phyloP scores from a whole-genome alignment of 2,888 invertebrate genomes.

The Plusia festucae region DNA sequence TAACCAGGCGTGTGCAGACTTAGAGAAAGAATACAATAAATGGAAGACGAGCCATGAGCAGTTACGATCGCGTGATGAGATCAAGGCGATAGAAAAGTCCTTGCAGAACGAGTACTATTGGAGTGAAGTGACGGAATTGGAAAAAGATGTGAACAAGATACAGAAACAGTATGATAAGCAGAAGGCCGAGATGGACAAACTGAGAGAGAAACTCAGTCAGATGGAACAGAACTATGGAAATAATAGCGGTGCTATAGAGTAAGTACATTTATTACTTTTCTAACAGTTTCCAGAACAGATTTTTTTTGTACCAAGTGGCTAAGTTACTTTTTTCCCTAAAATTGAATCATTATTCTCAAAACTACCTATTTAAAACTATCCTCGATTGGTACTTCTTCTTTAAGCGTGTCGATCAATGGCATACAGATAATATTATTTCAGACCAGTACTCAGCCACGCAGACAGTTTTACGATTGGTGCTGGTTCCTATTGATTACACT shows the following conservation, averaged over 20 bases:
- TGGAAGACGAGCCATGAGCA: slow-evolving; percentile 88
- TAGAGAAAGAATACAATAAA: slow-evolving; percentile 85
- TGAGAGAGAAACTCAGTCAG: slow-evolving; percentile 72
- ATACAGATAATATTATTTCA: too few species aligned
- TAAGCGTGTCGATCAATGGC: too few species aligned
- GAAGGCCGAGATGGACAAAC: slow-evolving; percentile 78
- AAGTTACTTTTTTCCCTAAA: too few species aligned
- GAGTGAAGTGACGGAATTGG: slow-evolving; percentile 83
- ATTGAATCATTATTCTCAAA: too few species aligned
- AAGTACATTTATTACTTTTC: slow-evolving; percentile 55
- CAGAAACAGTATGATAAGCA: slow-evolving; percentile 84
- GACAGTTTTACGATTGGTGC: too few species aligned
- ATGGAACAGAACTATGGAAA: slow-evolving; percentile 76
- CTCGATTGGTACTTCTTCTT: too few species aligned
- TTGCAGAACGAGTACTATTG: slow-evolving; percentile 90
- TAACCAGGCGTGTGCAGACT: slow-evolving; percentile 73
- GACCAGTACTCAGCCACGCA: too few species aligned
- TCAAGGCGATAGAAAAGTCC: slow-evolving; percentile 80
- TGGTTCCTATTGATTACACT: too few species aligned
- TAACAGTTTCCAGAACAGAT: too few species aligned
- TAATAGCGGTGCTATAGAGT: slow-evolving; percentile 82
- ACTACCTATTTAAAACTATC: too few species aligned
- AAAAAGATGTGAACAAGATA: slow-evolving; percentile 72
- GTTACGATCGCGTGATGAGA: slow-evolving; percentile 87
- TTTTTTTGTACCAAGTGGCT: too few species aligned